These are phyloP conservation scores for Marisa cornuarietis DNA, from an alignment of 1,140 invertebrate genomes.

Conservation along the genomic window DNA sequence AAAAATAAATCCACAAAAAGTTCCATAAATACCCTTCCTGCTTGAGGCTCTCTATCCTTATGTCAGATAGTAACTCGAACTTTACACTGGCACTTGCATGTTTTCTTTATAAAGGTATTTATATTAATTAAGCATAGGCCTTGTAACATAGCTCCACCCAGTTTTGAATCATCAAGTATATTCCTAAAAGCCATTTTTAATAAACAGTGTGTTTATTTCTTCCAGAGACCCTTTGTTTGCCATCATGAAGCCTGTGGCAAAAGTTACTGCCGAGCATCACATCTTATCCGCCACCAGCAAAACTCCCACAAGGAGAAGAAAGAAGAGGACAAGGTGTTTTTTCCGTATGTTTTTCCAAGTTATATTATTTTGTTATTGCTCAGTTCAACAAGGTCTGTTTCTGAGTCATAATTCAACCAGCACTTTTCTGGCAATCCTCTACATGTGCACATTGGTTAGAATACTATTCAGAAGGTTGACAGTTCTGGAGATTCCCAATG, in stretches of 20 bases:
- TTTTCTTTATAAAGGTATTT: too few species aligned
- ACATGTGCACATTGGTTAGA: not conserved
- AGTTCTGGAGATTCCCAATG: not conserved
- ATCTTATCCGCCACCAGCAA: conserved; percentile 11
- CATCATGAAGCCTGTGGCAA: conserved; percentile 8
- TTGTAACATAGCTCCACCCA: too few species aligned
- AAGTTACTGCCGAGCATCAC: conserved; percentile 11
- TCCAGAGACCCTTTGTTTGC: conserved; percentile 13
- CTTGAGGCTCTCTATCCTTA: too few species aligned
- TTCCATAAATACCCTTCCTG: too few species aligned
- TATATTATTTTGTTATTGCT: not conserved
- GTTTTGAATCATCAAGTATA: too few species aligned
- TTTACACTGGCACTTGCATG: too few species aligned
- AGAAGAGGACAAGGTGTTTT: not conserved
- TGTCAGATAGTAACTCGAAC: too few species aligned
- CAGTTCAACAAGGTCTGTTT: not conserved
- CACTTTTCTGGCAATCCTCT: not conserved
- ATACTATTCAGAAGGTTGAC: not conserved
- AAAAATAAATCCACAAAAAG: too few species aligned
- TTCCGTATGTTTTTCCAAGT: not conserved
- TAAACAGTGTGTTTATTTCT: not conserved
- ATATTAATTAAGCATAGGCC: too few species aligned
- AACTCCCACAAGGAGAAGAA: not conserved
- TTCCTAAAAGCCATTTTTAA: too few species aligned
- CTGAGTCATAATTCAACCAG: not conserved